These are phyloP conservation scores for Carassius carassius DNA, from an alignment of 2,113 vertebrate genomes.

Conservation along the genomic window DNA sequence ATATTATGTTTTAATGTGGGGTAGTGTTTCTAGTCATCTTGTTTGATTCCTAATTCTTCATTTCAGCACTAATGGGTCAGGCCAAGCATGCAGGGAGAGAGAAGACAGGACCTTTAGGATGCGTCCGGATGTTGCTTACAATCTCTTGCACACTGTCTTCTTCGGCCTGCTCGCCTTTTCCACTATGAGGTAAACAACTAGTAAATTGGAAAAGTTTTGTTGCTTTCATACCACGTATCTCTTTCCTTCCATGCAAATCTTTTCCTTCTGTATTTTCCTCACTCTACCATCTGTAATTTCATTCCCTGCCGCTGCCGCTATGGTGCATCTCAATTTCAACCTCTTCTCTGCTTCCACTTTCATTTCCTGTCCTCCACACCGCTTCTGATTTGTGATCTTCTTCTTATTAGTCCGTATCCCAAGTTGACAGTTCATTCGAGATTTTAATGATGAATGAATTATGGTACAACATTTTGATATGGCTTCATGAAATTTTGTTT, in stretches of 20 bases:
- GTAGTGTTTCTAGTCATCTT: slow-evolving; percentile 20
- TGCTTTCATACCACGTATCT: slow-evolving; percentile 6
- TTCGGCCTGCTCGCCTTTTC: slow-evolving; percentile 91
- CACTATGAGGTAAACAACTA: slow-evolving; percentile 88
- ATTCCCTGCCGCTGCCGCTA: slow-evolving; percentile 16
- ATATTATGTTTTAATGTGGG: not conserved
- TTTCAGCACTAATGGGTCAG: slow-evolving; percentile 59
- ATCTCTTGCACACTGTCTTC: slow-evolving; percentile 85
- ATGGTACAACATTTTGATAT: slow-evolving; percentile 42
- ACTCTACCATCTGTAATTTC: slow-evolving; percentile 24
- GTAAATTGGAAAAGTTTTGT: slow-evolving; percentile 1
- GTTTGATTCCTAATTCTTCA: slow-evolving; percentile 43
- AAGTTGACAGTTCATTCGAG: slow-evolving; percentile 36
- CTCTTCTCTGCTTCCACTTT: slow-evolving; percentile 38
- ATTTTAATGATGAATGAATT: slow-evolving; percentile 54
- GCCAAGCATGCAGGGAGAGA: not conserved
- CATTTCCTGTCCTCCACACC: slow-evolving; percentile 24
- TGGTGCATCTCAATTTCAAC: slow-evolving; percentile 35
- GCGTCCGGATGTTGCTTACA: slow-evolving; percentile 88
- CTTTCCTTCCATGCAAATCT: slow-evolving; percentile 16
- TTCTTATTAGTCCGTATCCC: slow-evolving; percentile 49
- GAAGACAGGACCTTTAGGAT: slow-evolving; percentile 65
- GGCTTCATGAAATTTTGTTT: slow-evolving; percentile 33
- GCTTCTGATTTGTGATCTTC: slow-evolving; percentile 50
- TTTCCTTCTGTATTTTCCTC: slow-evolving; percentile 16